Percentiles rank a stretch among this genome's conserved stretches.
phyloP scores from a whole-genome alignment of 2,113 vertebrate species.

The Myotis yumanensis region DNA sequence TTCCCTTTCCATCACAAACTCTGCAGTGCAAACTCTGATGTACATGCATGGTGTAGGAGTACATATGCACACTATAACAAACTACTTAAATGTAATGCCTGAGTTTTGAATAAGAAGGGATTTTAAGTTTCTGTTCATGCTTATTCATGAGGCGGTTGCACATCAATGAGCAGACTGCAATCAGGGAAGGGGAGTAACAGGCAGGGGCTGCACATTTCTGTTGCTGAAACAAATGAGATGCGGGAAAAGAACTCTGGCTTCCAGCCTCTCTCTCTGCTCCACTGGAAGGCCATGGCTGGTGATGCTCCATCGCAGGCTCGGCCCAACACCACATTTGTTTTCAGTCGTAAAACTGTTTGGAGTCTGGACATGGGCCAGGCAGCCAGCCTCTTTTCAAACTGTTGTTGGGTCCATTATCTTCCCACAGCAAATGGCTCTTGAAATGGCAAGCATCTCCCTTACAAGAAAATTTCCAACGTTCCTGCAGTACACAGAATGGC shows the following conservation, averaged over 20 bases:
- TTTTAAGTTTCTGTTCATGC: neutral
- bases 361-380: neutral
- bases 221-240: conserved; percentile 15
- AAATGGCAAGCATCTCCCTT: neutral
- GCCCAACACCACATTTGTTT: conserved; percentile 64
- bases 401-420: conserved; percentile 28
- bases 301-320: conserved; percentile 20
- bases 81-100: neutral
- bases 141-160: neutral
- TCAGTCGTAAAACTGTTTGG: conserved; percentile 49
- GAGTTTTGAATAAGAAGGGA: neutral
- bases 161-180: neutral
- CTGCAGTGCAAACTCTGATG: neutral
- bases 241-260: neutral
- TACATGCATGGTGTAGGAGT: rapidly evolving
- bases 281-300: conserved; percentile 36
- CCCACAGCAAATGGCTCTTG: neutral
- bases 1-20: too few relatives aligned
- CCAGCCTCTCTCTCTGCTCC: conserved; percentile 29
- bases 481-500: neutral
- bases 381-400: neutral
- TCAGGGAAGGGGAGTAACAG: neutral
- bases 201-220: neutral
- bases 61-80: neutral
- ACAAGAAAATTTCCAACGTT: neutral